Conservation (phyloP, 2,888 invertebrate genomes). For the Pachymerium ferrugineum region DNA sequence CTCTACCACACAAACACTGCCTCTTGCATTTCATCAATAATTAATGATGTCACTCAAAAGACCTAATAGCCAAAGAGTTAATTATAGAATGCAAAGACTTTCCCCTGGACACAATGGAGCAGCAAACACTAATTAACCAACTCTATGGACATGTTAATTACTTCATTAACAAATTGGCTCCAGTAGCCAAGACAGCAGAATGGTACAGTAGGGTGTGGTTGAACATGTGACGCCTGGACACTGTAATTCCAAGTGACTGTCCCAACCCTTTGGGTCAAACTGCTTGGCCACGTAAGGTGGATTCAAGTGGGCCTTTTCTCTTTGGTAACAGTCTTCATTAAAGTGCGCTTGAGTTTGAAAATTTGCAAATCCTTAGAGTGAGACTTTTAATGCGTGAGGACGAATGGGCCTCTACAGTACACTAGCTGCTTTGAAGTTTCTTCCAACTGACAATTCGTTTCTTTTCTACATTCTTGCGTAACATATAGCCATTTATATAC, state of each 20-base stretch:
- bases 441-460: no score
- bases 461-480: no score
- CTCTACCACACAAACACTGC: not conserved
- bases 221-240: not conserved
- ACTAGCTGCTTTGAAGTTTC: no score
- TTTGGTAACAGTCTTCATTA: no score
- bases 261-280: not conserved
- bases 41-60: constrained; percentile 22
- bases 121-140: constrained; percentile 25
- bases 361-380: no score
- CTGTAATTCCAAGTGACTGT: constrained; percentile 13
- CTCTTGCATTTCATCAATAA: constrained; percentile 19
- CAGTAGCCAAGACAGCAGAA: constrained; percentile 6
- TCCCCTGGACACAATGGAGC: constrained; percentile 23
- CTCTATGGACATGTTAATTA: constrained; percentile 27
- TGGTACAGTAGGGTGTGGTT: constrained; percentile 15
- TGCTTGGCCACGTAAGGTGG: not conserved
- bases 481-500: no score
- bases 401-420: no score
- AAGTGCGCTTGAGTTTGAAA: no score
- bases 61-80: constrained; percentile 25
- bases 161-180: constrained; percentile 24
- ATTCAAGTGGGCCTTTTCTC: no score
- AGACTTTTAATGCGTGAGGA: no score
- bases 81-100: constrained; percentile 25